Conservation (phyloP, 2,113 vertebrate species). For the Brachyistius frenatus region DNA sequence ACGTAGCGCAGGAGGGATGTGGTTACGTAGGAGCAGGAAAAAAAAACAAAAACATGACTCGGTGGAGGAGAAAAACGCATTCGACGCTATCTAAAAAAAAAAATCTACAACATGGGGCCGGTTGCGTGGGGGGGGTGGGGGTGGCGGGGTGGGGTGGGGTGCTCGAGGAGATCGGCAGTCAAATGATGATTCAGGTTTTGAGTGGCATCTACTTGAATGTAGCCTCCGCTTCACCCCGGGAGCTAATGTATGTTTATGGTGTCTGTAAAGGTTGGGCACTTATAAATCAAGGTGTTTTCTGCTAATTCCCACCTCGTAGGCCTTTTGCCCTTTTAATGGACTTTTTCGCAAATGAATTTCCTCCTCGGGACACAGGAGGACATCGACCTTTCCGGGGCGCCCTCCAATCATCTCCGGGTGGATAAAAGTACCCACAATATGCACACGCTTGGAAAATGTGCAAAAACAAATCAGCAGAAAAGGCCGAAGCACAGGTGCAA, state of each 20-base stretch:
- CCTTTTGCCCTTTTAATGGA: slow-evolving; percentile 60
- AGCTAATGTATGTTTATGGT: slow-evolving; percentile 49
- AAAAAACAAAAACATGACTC: not conserved
- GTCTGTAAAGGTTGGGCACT: slow-evolving; percentile 32
- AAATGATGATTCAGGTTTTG: slow-evolving; percentile 17
- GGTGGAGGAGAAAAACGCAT: slow-evolving; percentile 3
- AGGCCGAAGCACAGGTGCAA: slow-evolving; percentile 11
- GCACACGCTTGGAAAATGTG: not conserved
- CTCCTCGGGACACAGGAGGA: slow-evolving; percentile 9
- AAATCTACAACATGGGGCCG: too few relatives aligned
- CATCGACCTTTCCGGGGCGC: slow-evolving; percentile 22
- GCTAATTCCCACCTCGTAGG: slow-evolving; percentile 40
- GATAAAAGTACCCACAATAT: slow-evolving; percentile 19
- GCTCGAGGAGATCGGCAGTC: too few relatives aligned
- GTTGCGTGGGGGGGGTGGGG: too few relatives aligned
- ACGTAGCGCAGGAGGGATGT: slow-evolving; percentile 8
- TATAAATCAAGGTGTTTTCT: slow-evolving; percentile 37
- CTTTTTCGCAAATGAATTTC: slow-evolving; percentile 44
- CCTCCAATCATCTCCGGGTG: slow-evolving; percentile 22
- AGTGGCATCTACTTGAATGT: slow-evolving; percentile 39
- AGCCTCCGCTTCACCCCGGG: slow-evolving; percentile 16
- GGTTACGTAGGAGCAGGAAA: slow-evolving; percentile 25
- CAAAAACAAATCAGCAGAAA: slow-evolving; percentile 29
- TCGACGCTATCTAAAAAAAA: too few relatives aligned
- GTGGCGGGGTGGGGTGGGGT: too few relatives aligned